Base-by-base conservation (phyloP, 1,140 invertebrate species). In the Belonocnema kinseyi region DNA sequence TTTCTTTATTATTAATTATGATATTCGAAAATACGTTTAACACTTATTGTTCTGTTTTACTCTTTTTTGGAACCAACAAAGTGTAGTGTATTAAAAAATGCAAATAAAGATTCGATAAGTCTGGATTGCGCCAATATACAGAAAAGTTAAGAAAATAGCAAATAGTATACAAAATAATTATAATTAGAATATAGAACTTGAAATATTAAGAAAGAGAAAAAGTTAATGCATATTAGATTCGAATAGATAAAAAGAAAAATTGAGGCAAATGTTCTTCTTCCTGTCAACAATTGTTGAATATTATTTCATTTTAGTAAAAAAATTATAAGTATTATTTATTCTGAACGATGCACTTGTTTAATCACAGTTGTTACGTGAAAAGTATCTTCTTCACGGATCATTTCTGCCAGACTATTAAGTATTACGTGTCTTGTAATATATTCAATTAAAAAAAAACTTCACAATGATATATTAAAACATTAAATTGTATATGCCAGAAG, bases 281-380 rank as follows among this genome's bases (percentile, higher is more conserved):
- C 7, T 46, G 40, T 46, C 0, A 2, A 11, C 10, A 46, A 46
- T 46, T 10, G 10, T 46, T 10, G 40, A 8, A 46, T 40, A 54
- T 54, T n/a, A 54, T 54, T 17, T 17, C 6, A 8, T 17, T 54
- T 54, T 54, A 54, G 53, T 19, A 54, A 54, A 17, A 54, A 40
- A 14, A 14, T 66, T 66, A 33, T 21, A 66, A 40, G 61, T 61
- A 1, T 56, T 61, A 61, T 66, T 2, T 33, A 46, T 66, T 66
- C 40, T 66, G n/a, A 66, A 33, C n/a, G 40, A 66, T 40, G 61
- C 26, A 66, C 46, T 66, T 46, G 26, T 33, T 8, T 40, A 66
- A 66, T 66, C 61, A 66, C 61, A 66, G 26, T 40, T 26, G 61
- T 66, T 66, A 33, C 16, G 61, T 40, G 14, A 66, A 66, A 66